These are phyloP conservation scores for Candoia aspera DNA, from an alignment of 2,113 vertebrate species.

Conservation along the genomic window DNA sequence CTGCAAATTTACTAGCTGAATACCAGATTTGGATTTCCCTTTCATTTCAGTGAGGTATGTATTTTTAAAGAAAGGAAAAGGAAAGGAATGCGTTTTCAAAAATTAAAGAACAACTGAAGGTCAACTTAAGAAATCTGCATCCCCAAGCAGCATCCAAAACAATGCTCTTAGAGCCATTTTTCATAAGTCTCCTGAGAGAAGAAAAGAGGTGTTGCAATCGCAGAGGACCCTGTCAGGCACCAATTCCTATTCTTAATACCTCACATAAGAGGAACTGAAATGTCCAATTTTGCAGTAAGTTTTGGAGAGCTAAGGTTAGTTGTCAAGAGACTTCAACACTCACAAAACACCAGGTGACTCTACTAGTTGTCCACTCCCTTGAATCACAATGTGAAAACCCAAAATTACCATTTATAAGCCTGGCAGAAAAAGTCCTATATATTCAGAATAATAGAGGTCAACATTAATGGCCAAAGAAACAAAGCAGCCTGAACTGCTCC, in stretches of 20 bases:
- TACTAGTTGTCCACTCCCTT: not conserved
- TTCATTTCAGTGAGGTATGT: not conserved
- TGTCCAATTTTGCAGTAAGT: conserved; percentile 29
- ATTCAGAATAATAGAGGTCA: not conserved
- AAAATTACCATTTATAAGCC: conserved; percentile 16
- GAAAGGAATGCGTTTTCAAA: not conserved
- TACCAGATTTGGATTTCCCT: not conserved
- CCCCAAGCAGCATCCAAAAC: not conserved
- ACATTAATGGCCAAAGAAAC: conserved; percentile 30
- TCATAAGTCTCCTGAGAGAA: not conserved
- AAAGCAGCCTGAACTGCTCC: conserved; percentile 36
- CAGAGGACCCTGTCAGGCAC: not conserved
- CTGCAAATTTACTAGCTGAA: not conserved
- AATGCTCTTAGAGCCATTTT: not conserved
- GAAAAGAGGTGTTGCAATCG: not conserved
- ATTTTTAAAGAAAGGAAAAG: not conserved
- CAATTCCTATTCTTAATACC: not conserved
- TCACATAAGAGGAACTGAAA: conserved; percentile 1
- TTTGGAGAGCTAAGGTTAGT: not conserved
- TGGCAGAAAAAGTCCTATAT: conserved; percentile 38
- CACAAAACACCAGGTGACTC: not conserved
- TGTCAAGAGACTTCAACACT: conserved; percentile 11
- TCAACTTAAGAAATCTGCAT: not conserved
- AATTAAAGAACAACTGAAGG: not conserved
- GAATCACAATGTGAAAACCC: not conserved